Evolutionary conservation across 2,888 invertebrate species (phyloP), one percentile per base, ranked within the genome.

Genomic region (Drosophila limbata): DNA sequence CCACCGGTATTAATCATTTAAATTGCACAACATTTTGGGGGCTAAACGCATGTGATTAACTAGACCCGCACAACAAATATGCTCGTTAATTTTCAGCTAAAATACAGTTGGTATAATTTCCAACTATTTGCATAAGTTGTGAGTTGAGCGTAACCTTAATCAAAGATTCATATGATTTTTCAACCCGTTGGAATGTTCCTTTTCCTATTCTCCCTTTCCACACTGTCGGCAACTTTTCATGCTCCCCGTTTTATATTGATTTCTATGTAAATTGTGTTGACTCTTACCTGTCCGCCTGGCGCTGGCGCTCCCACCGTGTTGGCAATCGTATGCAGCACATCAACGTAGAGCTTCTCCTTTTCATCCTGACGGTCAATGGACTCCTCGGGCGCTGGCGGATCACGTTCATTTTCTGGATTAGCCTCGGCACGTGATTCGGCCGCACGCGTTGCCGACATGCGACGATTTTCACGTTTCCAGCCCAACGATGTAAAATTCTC

Each of bases 271-370:
- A 33, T 42, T 31, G 28, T 33, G 6, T 55, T 28, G 28, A 17
- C 1, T n/a, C 19, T 79, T 80, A 93, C 93, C 91, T 93, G 96
- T 31, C 95, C 95, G 67, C 95, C 95, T 0, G 96, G 95, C 6
- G 95, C 95, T 15, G 95, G 95, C 0, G 96, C 96, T 5, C 96
- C 96, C 25, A 96, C 97, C 88, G 98, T 97, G 93, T 99, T 98
- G 76, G 97, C 96, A 84, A 99, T 98, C 76, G 98, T 99, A 93
- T 98, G 98, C 83, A 99, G 94, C 73, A 98, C 98, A 93, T 99
- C 97, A 64, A 96, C 94, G 92, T 97, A 97, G 69, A 97, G 93
- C 87, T 95, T 95, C 90, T 97, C 96, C 91, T 94, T 93, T 93
- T 92, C 91, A 31, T 92, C 92, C 61, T 91, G 91, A 10, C 91